Conservation (phyloP, 2,113 vertebrate species). For the Nothocercus nigrocapillus region DNA sequence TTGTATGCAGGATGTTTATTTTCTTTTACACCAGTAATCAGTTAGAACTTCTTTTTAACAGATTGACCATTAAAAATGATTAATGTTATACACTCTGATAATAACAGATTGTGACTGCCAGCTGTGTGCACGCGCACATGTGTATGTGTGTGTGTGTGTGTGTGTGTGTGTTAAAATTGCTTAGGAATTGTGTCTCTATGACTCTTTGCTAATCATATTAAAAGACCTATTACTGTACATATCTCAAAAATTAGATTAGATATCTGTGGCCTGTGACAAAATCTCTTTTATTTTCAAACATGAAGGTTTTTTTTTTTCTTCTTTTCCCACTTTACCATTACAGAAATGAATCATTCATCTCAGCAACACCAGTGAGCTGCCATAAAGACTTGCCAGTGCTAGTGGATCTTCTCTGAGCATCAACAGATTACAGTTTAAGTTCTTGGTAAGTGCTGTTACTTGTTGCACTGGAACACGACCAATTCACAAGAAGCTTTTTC, state of each 20-base stretch:
- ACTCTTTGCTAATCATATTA: constrained; percentile 55
- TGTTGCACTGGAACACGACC: constrained; percentile 39
- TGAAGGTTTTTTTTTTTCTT: background rate
- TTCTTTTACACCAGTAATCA: constrained; percentile 77
- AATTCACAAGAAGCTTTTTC: constrained; percentile 57
- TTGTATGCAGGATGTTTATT: constrained; percentile 73
- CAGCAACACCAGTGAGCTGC: background rate
- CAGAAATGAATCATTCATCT: constrained; percentile 31
- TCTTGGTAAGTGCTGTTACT: constrained; percentile 49
- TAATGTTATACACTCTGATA: constrained; percentile 74
- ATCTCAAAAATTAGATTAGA: constrained; percentile 71
- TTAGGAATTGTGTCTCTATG: constrained; percentile 59
- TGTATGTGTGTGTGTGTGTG: background rate
- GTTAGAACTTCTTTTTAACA: constrained; percentile 54
- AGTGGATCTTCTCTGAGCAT: constrained; percentile 57
- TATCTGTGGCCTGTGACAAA: constrained; percentile 48
- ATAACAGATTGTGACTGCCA: constrained; percentile 55
- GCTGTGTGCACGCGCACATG: background rate
- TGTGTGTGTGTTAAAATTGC: background rate
- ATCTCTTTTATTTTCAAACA: constrained; percentile 39
- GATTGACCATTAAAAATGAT: constrained; percentile 79
- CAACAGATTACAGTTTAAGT: constrained; percentile 42
- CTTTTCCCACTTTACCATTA: constrained; percentile 1
- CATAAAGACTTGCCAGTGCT: background rate
- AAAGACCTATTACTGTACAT: constrained; percentile 60